Percentiles rank a stretch among this genome's conserved stretches.
phyloP scores from a whole-genome alignment of 2,113 vertebrate genomes.

The Zosterops japonicus region DNA sequence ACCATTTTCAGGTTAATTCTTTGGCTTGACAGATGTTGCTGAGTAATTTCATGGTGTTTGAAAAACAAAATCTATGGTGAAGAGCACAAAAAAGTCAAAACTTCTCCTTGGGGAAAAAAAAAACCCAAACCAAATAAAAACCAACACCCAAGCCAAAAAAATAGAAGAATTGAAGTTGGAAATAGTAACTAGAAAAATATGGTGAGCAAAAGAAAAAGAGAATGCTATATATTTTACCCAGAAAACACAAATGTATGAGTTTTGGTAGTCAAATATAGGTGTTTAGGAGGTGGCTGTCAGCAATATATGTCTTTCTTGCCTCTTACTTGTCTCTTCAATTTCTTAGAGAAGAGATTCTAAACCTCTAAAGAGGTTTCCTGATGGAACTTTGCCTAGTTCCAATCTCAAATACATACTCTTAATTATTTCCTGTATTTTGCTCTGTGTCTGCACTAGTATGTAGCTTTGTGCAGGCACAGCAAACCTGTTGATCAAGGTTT shows the following conservation, averaged over 20 bases:
- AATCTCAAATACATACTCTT: background rate
- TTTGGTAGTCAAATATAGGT: background rate
- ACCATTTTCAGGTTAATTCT: background rate
- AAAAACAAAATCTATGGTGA: background rate
- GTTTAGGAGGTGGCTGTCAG: background rate
- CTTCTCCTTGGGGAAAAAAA: background rate
- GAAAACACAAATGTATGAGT: background rate
- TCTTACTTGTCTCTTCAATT: background rate
- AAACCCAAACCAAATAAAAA: background rate
- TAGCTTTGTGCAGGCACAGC: background rate
- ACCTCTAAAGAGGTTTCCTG: background rate
- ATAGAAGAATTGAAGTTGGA: background rate
- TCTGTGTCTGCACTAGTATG: accelerated
- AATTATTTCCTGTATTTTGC: background rate
- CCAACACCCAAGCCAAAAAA: background rate
- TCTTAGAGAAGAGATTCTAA: background rate
- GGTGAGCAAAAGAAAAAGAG: background rate
- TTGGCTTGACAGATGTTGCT: background rate
- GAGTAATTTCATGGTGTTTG: background rate
- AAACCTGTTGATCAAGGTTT: background rate
- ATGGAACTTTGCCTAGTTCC: background rate
- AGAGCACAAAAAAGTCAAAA: background rate
- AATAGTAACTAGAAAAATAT: background rate
- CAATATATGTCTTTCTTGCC: background rate
- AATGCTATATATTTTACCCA: background rate